A percentile compares a stretch with the other conserved stretches of the same genome.
Conservation (phyloP, 2,113 vertebrate species). For the Oncorhynchus clarkii region DNA sequence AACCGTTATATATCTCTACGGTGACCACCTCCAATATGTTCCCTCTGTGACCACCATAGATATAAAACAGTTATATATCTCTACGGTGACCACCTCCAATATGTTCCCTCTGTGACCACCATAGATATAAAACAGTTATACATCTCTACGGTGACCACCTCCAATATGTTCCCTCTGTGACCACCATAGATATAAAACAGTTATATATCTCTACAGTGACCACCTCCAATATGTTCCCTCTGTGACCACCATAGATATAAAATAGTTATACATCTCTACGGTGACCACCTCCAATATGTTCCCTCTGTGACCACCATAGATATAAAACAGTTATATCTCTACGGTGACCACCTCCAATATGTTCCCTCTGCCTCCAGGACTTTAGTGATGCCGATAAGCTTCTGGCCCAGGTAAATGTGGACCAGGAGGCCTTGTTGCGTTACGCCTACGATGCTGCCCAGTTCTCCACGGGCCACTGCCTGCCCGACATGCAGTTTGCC, state of each 20-base stretch:
- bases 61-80: no score
- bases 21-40: neutral
- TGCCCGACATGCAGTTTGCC: conserved; percentile 79
- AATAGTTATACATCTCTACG: no score
- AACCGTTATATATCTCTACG: no score
- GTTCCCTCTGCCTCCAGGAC: conserved; percentile 69
- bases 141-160: neutral
- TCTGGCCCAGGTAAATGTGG: conserved; percentile 74
- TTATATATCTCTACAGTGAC: neutral
- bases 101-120: neutral
- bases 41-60: neutral
- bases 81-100: neutral
- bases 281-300: no score
- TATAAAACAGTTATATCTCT: no score
- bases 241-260: neutral
- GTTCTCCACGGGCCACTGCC: conserved; percentile 78
- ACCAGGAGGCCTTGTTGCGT: conserved; percentile 68
- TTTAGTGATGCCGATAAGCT: conserved; percentile 71
- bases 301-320: neutral
- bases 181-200: no score
- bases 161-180: neutral
- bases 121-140: no score
- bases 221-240: neutral
- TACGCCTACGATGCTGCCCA: conserved; percentile 80
- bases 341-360: neutral